Percentiles rank a stretch among this genome's conserved stretches.
Conservation (phyloP, 2,888 invertebrate species). For the Philaethria dido region DNA sequence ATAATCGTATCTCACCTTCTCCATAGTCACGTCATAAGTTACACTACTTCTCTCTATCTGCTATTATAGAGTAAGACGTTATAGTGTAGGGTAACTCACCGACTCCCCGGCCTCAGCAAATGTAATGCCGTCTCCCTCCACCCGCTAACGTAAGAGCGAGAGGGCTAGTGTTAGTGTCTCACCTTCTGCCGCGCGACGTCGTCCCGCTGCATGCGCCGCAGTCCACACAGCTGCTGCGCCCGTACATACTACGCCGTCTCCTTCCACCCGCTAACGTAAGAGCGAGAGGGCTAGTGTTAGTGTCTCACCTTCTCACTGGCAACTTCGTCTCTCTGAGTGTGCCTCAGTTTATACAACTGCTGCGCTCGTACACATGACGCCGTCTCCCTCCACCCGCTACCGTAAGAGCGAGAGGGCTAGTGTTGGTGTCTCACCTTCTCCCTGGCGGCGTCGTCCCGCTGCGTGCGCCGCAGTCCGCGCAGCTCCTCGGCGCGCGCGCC, state of each 20-base stretch:
- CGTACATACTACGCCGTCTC: constrained; percentile 58
- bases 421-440: constrained; percentile 87
- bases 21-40: too few species aligned
- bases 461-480: constrained; percentile 88
- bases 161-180: constrained; percentile 46
- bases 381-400: not conserved
- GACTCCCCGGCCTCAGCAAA: too few species aligned
- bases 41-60: too few species aligned
- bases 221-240: constrained; percentile 88
- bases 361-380: constrained; percentile 84
- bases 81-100: too few species aligned
- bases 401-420: too few species aligned
- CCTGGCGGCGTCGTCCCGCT: constrained; percentile 89
- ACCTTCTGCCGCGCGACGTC: constrained; percentile 91
- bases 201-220: constrained; percentile 88
- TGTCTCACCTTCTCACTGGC: constrained; percentile 90
- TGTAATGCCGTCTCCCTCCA: not conserved
- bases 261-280: too few species aligned
- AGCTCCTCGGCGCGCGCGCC: constrained; percentile 90
- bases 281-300: too few species aligned
- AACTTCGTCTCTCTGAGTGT: constrained; percentile 88
- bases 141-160: too few species aligned
- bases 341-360: constrained; percentile 87
- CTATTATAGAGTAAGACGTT: too few species aligned
- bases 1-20: too few species aligned